phyloP scores from a whole-genome alignment of 2,888 invertebrate species.

The Lasius fuliginosus region DNA sequence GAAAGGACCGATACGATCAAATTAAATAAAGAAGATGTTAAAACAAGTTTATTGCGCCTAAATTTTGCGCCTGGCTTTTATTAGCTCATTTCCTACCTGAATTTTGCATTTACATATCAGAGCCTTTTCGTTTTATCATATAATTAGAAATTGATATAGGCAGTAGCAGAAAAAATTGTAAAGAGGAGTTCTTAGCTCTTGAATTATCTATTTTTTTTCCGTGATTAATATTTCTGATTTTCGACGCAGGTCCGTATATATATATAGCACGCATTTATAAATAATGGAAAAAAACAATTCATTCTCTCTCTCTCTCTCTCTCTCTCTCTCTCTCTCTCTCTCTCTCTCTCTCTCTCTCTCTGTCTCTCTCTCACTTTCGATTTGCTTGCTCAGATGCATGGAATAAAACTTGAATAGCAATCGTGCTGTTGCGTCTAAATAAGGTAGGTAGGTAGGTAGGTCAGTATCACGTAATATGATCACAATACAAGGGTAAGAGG shows the following conservation, averaged over 20 bases:
- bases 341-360: neutral
- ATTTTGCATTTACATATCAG: no score
- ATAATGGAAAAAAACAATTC: conserved; percentile 30
- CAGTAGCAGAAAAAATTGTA: neutral
- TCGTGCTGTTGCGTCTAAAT: conserved; percentile 18
- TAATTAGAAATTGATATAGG: neutral
- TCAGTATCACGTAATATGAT: conserved; percentile 57
- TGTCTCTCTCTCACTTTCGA: conserved; percentile 13
- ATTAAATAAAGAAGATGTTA: no score
- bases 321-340: neutral
- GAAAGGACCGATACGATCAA: no score
- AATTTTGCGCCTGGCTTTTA: no score
- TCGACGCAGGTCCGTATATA: neutral
- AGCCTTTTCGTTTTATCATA: no score
- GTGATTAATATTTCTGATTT: conserved; percentile 17
- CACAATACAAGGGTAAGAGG: conserved; percentile 58
- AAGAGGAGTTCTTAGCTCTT: neutral
- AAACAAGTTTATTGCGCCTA: no score
- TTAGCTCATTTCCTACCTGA: no score
- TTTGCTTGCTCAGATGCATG: neutral
- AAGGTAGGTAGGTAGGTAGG: conserved; percentile 9
- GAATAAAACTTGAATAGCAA: conserved; percentile 31
- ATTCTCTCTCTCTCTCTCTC: neutral
- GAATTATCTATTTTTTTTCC: neutral
- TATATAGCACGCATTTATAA: neutral